Evolutionary conservation across 2,797 vertebrate species (phyloP).

Genomic region (Cossypha niveicapilla): DNA sequence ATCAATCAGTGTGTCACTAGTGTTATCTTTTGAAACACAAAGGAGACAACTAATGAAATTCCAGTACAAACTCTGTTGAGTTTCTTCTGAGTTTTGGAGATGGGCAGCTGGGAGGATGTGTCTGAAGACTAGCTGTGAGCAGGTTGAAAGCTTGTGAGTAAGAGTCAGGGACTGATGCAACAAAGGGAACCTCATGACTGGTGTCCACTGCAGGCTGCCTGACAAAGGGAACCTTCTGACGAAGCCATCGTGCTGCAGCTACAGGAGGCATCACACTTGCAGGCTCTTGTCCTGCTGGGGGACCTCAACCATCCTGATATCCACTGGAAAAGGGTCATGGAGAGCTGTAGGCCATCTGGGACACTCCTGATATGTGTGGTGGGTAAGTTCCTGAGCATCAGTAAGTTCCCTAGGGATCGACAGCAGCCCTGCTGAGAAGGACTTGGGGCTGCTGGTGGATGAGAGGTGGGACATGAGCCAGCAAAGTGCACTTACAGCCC

Average conservation of each 20-base stretch:
- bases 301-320: no score
- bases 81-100: background rate
- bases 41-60: background rate
- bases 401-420: fast-evolving
- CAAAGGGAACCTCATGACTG: fast-evolving
- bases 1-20: fast-evolving
- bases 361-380: background rate
- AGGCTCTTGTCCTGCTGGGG: background rate
- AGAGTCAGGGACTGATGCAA: background rate
- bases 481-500: background rate
- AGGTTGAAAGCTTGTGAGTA: background rate
- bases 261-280: fast-evolving
- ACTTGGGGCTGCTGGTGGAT: background rate
- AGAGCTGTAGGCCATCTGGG: fast-evolving
- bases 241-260: background rate
- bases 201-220: background rate
- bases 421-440: background rate
- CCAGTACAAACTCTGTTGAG: background rate
- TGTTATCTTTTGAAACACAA: background rate
- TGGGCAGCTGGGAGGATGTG: fast-evolving
- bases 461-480: background rate
- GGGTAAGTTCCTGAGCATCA: background rate
- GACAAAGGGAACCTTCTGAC: fast-evolving
- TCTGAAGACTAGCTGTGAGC: fast-evolving
- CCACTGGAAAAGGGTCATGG: background rate